Evolutionary conservation across 2,797 vertebrate genomes (phyloP).

Genomic region (Syngnathus rostellatus): DNA sequence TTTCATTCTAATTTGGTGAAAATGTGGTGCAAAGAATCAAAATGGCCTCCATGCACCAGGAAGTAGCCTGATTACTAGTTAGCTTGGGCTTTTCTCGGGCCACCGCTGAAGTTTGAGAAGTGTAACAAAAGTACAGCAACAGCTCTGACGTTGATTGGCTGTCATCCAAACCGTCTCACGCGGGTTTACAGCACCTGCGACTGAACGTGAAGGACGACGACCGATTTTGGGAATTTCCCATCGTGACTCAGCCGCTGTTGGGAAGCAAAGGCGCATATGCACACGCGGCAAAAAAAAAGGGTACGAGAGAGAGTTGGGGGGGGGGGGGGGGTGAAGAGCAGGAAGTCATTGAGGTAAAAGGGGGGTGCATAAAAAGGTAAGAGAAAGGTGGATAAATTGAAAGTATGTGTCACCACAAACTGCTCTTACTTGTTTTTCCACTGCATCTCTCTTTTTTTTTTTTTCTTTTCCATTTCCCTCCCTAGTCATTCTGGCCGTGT

Average conservation of each 20-base stretch:
- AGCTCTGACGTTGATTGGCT: slow-evolving; percentile 22
- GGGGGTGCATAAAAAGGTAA: slow-evolving; percentile 15
- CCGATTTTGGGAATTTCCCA: slow-evolving; percentile 73
- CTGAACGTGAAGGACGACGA: slow-evolving; percentile 27
- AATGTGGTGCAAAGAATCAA: not conserved
- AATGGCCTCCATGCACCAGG: not conserved
- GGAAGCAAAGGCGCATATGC: slow-evolving; percentile 51
- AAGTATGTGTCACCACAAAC: not conserved
- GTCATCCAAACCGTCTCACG: slow-evolving; percentile 25
- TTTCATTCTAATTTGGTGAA: not conserved
- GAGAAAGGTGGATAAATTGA: slow-evolving; percentile 19
- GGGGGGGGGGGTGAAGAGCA: slow-evolving; percentile 24
- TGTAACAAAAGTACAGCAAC: not conserved
- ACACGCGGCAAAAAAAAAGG: slow-evolving; percentile 32
- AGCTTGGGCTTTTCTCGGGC: too few species aligned
- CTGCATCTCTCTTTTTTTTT: slow-evolving; percentile 26
- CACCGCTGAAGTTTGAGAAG: not conserved
- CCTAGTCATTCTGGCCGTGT: slow-evolving; percentile 19
- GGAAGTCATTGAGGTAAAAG: slow-evolving; percentile 34
- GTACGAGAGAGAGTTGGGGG: slow-evolving; percentile 22
- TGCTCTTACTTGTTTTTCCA: slow-evolving; percentile 7
- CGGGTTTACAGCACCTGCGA: slow-evolving; percentile 57
- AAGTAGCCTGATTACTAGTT: not conserved
- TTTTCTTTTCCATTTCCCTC: not conserved
- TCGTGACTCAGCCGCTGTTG: slow-evolving; percentile 64